A percentile compares a stretch with the other conserved stretches of the same genome.
These are phyloP conservation scores for Uromys caudimaculatus DNA, from an alignment of 2,797 vertebrate genomes.

Conservation along the genomic window DNA sequence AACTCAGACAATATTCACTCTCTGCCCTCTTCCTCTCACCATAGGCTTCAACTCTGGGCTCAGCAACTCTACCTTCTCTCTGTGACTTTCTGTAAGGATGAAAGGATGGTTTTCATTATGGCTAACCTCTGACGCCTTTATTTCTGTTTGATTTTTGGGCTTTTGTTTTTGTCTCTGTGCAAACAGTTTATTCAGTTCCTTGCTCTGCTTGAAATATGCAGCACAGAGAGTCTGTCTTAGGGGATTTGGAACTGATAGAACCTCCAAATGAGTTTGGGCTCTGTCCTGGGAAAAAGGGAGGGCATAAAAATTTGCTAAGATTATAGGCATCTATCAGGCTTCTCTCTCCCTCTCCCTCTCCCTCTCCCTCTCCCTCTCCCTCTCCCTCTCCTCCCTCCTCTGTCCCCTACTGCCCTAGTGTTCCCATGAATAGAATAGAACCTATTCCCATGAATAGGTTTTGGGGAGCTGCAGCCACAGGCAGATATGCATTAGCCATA, in stretches of 20 bases:
- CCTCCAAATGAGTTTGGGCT: rapidly evolving
- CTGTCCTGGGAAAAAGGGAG: background rate
- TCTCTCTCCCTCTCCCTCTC: background rate
- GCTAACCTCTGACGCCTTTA: background rate
- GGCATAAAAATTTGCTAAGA: rapidly evolving
- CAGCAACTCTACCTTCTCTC: rapidly evolving
- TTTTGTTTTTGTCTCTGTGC: background rate
- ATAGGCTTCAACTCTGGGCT: background rate
- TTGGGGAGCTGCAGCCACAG: no score
- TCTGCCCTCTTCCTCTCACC: background rate
- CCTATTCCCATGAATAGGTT: no score
- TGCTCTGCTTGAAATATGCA: background rate
- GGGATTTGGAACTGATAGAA: background rate
- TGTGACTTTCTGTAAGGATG: background rate
- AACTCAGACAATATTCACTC: background rate
- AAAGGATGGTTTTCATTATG: rapidly evolving
- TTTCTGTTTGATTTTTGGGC: background rate
- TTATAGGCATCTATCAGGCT: rapidly evolving
- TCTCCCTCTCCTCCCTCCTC: background rate
- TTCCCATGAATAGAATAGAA: rapidly evolving
- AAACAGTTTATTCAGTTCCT: background rate
- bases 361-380: background rate
- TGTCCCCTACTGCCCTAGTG: background rate
- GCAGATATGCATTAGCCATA: rapidly evolving
- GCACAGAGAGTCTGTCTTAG: background rate